Conservation (phyloP, 2,888 invertebrate species). For the Resseliella maxima region DNA sequence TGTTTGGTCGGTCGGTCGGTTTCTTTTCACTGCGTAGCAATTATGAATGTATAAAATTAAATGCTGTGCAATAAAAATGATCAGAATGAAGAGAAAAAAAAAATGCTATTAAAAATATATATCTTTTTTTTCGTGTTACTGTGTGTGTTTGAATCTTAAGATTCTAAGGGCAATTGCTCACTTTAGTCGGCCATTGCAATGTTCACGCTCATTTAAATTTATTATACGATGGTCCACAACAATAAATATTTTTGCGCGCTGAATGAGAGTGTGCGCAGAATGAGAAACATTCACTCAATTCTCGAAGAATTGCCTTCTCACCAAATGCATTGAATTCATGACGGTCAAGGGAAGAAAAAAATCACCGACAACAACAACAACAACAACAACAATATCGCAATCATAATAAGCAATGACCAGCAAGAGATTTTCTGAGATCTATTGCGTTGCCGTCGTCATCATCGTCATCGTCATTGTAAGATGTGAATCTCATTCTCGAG, state of each 20-base stretch:
- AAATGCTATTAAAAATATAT: constrained; percentile 34
- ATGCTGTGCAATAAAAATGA: constrained; percentile 35
- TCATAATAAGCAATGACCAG: not conserved
- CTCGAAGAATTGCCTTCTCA: not conserved
- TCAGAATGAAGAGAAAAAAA: constrained; percentile 23
- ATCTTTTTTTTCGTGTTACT: no score
- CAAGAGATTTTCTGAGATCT: constrained; percentile 44
- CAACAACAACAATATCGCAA: no score
- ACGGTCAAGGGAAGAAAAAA: not conserved
- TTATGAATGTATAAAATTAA: constrained; percentile 39
- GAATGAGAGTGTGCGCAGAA: not conserved
- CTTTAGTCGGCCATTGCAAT: not conserved
- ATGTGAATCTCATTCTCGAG: not conserved
- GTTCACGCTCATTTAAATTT: constrained; percentile 52
- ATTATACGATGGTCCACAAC: constrained; percentile 27
- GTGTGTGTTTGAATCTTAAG: not conserved
- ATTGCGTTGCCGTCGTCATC: not conserved
- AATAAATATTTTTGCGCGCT: constrained; percentile 20
- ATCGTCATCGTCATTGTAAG: not conserved
- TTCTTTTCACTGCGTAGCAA: not conserved
- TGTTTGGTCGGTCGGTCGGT: not conserved
- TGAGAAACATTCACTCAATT: not conserved
- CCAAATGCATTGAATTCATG: constrained; percentile 27
- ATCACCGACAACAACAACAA: not conserved
- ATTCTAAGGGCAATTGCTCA: not conserved